Evolutionary conservation across 2,888 invertebrate genomes (phyloP).

Genomic region (Watsonalla cultraria): DNA sequence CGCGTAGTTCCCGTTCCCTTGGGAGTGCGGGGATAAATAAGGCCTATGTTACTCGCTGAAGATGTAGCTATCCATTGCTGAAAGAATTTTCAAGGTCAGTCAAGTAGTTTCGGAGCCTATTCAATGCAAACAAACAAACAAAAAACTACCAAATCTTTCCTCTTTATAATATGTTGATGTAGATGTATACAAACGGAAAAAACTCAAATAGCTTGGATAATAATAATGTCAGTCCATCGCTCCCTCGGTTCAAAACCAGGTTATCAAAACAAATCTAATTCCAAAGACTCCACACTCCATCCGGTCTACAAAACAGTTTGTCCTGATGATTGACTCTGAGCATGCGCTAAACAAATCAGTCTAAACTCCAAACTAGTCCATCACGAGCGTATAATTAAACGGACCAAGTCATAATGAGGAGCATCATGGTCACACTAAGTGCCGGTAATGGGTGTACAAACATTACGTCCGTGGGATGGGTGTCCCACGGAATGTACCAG

Average conservation of each 20-base stretch:
- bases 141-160: too few relatives aligned
- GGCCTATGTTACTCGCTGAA: too few relatives aligned
- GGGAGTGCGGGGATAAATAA: too few relatives aligned
- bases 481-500: slow-evolving; percentile 56
- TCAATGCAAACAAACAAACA: too few relatives aligned
- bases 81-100: too few relatives aligned
- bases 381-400: slow-evolving; percentile 59
- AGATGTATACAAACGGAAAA: too few relatives aligned
- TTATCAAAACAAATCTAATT: neutral
- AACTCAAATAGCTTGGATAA: too few relatives aligned
- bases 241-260: neutral
- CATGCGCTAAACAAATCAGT: slow-evolving; percentile 29
- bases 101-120: too few relatives aligned
- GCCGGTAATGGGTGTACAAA: slow-evolving; percentile 47
- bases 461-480: slow-evolving; percentile 20
- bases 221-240: too few relatives aligned
- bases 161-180: too few relatives aligned
- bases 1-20: too few relatives aligned
- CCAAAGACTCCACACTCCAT: neutral
- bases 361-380: slow-evolving; percentile 46
- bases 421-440: slow-evolving; percentile 50
- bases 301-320: slow-evolving; percentile 13
- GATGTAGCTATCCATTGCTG: too few relatives aligned
- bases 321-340: slow-evolving; percentile 42
- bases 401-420: slow-evolving; percentile 45